Conservation (phyloP, 2,113 vertebrate species). For the Phalacrocorax pelagicus region DNA sequence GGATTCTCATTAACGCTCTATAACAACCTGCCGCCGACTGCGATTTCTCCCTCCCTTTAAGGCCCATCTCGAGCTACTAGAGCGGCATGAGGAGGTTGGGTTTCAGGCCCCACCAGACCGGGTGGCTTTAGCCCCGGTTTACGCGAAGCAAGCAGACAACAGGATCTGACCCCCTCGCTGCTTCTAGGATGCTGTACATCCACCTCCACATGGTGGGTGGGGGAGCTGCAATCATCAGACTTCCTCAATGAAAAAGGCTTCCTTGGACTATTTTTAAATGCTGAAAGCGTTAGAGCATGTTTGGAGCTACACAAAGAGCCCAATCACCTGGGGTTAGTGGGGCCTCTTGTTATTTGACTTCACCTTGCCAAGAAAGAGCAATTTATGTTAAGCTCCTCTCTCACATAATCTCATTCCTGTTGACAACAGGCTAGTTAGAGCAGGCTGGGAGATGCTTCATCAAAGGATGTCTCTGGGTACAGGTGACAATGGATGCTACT, state of each 20-base stretch:
- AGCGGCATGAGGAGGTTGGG: neutral
- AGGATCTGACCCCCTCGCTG: neutral
- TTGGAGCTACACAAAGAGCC: constrained; percentile 52
- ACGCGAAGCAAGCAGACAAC: neutral
- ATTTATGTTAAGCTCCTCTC: neutral
- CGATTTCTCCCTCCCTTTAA: neutral
- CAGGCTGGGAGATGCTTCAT: constrained; percentile 5
- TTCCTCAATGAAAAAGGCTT: constrained; percentile 39
- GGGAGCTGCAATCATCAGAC: constrained; percentile 5
- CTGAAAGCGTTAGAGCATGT: neutral
- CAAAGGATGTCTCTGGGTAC: neutral
- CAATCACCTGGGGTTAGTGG: neutral
- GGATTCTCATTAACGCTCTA: neutral
- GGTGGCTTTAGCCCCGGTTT: neutral
- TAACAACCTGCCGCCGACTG: neutral
- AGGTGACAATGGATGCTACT: constrained; percentile 30
- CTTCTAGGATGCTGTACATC: constrained; percentile 18
- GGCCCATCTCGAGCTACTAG: neutral
- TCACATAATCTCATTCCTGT: neutral
- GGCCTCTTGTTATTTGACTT: constrained; percentile 25
- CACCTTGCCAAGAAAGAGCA: constrained; percentile 21
- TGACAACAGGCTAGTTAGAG: neutral
- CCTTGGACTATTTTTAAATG: constrained; percentile 42
- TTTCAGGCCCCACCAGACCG: neutral
- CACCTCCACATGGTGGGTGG: constrained; percentile 48